A percentile compares a stretch with the other conserved stretches of the same genome.
phyloP scores from a whole-genome alignment of 2,113 vertebrate species.

The Opisthocomus hoazin region DNA sequence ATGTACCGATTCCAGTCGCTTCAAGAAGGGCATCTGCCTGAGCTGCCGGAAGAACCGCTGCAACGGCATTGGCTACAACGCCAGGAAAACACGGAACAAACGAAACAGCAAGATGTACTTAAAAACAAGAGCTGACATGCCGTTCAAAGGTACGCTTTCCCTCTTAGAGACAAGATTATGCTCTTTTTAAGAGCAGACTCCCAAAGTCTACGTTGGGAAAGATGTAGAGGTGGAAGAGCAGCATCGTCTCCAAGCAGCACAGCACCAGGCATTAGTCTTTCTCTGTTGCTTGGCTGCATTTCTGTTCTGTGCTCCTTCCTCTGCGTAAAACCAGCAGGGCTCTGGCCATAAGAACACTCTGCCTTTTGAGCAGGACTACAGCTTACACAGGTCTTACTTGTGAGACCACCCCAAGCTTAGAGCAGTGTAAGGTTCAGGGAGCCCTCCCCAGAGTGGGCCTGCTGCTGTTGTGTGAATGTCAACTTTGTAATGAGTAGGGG shows the following conservation, averaged over 20 bases:
- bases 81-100: slow-evolving; percentile 80
- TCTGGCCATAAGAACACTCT: neutral
- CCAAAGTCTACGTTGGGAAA: accelerated
- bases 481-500: neutral
- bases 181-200: neutral
- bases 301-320: neutral
- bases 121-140: slow-evolving; percentile 90
- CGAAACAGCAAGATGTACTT: slow-evolving; percentile 95
- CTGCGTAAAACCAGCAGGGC: accelerated
- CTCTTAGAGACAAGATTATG: too few relatives aligned
- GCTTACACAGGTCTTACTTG: accelerated
- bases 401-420: neutral
- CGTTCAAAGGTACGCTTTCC: slow-evolving; percentile 83
- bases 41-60: slow-evolving; percentile 97
- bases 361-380: neutral
- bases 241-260: accelerated
- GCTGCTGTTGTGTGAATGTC: neutral
- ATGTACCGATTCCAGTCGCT: slow-evolving; percentile 85
- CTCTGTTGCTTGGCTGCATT: accelerated
- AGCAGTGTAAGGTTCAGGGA: neutral
- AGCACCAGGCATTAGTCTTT: accelerated
- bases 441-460: neutral
- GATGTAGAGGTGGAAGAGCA: neutral
- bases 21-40: slow-evolving; percentile 95
- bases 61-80: slow-evolving; percentile 90